Evolutionary conservation across 2,113 vertebrate species (phyloP), one percentile per base, ranked within the genome.

Genomic region (Phalacrocorax aristotelis): DNA sequence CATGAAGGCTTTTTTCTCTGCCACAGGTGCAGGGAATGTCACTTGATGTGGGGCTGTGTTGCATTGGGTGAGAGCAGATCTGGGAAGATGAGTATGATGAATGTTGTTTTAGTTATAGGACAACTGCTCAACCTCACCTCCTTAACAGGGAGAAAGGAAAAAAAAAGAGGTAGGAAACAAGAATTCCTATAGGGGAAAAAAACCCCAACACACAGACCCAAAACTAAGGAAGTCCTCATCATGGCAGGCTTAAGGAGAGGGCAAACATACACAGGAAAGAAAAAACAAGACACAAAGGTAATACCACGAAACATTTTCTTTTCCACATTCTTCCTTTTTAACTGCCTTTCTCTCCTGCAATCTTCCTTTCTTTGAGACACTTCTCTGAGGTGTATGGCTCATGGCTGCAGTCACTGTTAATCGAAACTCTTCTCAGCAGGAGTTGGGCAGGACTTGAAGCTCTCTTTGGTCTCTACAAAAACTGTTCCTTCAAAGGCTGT

Each of bases 391-490:
- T 84, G 57, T 11, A 10, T 62, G 29, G 69, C 77, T 93, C 32
- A 27, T 32, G 61, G 29, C 48, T 84, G 57, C 55, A 55, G 64
- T 32, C 15, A 11, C 25, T 71, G 77, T 87, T 61, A 68, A 89
- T 72, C 14, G 9, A 94, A 90, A 76, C 74, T 71, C 72, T 52
- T 66, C 65, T 40, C 84, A 87, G 74, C 68, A 89, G 72, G 62
- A 94, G 68, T 19, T 89, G 54, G 49, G 70, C 40, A 91, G 88
- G 51, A 49, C 88, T 40, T 52, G 49, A 75, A 82, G 78, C 23
- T 94, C 49, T 66, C 40, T 93, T 91, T 93, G 36, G 27, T 94
- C 40, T 94, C n/a, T 74, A 5, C 49, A 54, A 86, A 90, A 93
- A 88, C 54, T 70, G 46, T 71, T 96, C 62, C 79, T 85, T 96